Base-by-base conservation (phyloP, 2,113 vertebrate species). In the Pao palembangensis region DNA sequence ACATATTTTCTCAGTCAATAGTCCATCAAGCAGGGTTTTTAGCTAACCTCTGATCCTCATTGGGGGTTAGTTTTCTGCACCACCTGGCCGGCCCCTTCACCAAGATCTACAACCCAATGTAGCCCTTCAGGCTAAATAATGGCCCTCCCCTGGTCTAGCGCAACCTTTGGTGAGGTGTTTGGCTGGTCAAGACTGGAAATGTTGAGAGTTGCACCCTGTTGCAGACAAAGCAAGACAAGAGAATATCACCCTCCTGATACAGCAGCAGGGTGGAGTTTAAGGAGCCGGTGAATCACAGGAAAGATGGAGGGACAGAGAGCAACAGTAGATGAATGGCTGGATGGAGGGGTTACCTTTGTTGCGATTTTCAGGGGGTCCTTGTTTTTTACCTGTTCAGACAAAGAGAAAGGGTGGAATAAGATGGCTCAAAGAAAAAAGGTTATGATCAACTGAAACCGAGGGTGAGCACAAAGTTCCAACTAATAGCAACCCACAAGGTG, bases 341-440 rank as follows among this genome's bases (percentile, higher is more conserved):
- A 86, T 87, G 84, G 82, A 80, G 90, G 91, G 93, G 93, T 99
- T 98, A 99, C 95, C 96, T 98, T 99, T 98, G 94, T 99, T 98
- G 95, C 95, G 96, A 94, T 98, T 99, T 97, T 98, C 96, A 13
- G 95, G 92, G 93, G 93, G 91, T 95, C 94, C 96, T 91, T 94
- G 93, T 96, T 99, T 99, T 98, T 97, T 98, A 97, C 97, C 97
- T 99, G 94, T 99, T 98, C 91, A 91, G 90, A 96, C 92, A 97
- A 93, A 93, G 93, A 94, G 93, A 91, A 87, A 92, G 91, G 89
- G 91, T 88, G 91, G 91, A 92, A 87, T 90, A 92, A 92, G 88
- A 92, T 92, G 91, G 88, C 85, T 89, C 88, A 88, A 92, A 82
- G 79, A 68, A 87, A 90, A 90, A n/a, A 86, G 88, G 81, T 19